Evolutionary conservation across 37 sponge, comb jelly and placozoan species (phyloP), one percentile per base, ranked within the genome.

Genomic region (Tethya wilhelma): DNA sequence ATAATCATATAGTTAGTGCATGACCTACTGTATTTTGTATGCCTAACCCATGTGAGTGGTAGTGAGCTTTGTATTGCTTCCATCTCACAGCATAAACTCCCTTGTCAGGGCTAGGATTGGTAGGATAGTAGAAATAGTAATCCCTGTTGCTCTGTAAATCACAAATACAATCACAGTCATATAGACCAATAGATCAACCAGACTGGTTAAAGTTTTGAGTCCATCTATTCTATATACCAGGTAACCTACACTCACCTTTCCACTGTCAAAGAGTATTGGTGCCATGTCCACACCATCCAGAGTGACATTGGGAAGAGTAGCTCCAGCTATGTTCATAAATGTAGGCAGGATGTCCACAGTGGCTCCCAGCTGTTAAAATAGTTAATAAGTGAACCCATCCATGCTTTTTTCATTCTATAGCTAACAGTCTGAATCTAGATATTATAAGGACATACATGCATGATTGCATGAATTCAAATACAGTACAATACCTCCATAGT

Each of bases 51-150:
- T 79, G 53, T 0, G 88, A 83, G 75, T 72, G 63, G 64, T 71
- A 93, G 56, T 93, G 93, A 58, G 93, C 93, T 55, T 93, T 93
- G 79, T 93, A 93, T 69, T 93, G 83, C 26, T 93, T 80, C 75
- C 84, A 80, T 1, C 93, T 59, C 4, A 87, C 53, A 28, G 89
- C 93, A 81, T 44, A 87, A 37, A 87, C 58, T 1, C 93, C 93
- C 62, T 56, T 36, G 19, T 71, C 46, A 23, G 67, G 78, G 2
- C 28, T 41, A 0, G 68, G 69, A 85, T 59, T 64, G 17, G 6
- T 53, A 22, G 89, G 79, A 55, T 83, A 93, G 75, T 77, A 93
- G 60, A 83, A 45, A 56, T 79, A 93, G 56, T n/a, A n/a, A 63
- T 88, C 86, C 20, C 93, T 58, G 38, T 80, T 62, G 67, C 86